These are phyloP conservation scores for Matsumurasca onukii DNA, from an alignment of 1,140 invertebrate species.

Conservation along the genomic window DNA sequence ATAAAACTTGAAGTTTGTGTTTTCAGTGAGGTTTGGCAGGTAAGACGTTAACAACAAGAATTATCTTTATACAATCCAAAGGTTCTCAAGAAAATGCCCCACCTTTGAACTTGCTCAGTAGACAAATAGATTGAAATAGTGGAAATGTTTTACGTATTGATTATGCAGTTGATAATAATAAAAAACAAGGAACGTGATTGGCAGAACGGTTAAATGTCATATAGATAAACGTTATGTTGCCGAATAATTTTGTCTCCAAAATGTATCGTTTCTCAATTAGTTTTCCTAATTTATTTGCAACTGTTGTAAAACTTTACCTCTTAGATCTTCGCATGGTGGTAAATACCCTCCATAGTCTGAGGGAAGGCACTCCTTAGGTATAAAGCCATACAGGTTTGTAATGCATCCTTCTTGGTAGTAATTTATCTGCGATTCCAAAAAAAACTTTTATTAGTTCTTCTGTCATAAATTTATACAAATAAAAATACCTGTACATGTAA, in stretches of 20 bases:
- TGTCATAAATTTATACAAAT: background rate
- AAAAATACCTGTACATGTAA: background rate
- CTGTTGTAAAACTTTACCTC: background rate
- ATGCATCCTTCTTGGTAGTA: slow-evolving; percentile 28
- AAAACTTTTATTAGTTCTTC: background rate
- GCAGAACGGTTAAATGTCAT: background rate
- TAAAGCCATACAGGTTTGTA: background rate
- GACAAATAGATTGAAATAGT: background rate
- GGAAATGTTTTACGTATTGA: background rate
- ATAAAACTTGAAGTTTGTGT: too few species aligned
- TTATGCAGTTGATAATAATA: too few species aligned
- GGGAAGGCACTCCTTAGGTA: slow-evolving; percentile 24
- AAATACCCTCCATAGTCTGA: slow-evolving; percentile 27
- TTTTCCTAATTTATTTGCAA: background rate
- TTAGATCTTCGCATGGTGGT: background rate
- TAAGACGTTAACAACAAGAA: too few species aligned
- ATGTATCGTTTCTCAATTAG: background rate
- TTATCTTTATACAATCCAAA: too few species aligned
- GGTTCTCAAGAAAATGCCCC: too few species aligned
- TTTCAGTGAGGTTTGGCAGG: too few species aligned
- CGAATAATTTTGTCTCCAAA: background rate
- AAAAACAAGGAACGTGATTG: too few species aligned
- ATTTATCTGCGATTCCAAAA: slow-evolving; percentile 17
- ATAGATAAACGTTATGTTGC: background rate
- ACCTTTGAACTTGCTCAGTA: too few species aligned